phyloP scores from a whole-genome alignment of 2,888 invertebrate genomes.

The Megastigmus dorsalis region DNA sequence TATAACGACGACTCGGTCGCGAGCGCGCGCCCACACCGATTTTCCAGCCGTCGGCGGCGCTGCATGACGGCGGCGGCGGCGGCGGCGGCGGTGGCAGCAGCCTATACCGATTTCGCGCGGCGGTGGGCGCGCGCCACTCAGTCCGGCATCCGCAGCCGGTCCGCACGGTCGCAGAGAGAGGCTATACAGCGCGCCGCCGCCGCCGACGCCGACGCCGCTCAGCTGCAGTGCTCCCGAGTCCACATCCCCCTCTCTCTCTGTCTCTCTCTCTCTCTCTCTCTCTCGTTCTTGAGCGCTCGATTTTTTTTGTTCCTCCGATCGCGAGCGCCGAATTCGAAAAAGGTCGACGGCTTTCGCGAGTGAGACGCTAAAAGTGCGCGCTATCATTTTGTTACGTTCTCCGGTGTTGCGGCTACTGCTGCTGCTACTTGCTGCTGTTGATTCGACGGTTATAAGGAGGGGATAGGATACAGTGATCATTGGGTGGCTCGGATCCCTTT shows the following conservation, averaged over 20 bases:
- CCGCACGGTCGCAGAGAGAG: conserved; percentile 59
- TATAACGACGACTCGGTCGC: too few relatives aligned
- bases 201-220: too few relatives aligned
- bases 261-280: background rate
- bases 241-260: background rate
- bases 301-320: too few relatives aligned
- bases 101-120: conserved; percentile 61
- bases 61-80: conserved; percentile 39
- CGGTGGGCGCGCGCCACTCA: conserved; percentile 45
- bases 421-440: too few relatives aligned
- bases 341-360: too few relatives aligned
- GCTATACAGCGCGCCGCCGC: too few relatives aligned
- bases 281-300: background rate
- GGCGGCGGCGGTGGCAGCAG: conserved; percentile 50
- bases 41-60: conserved; percentile 36
- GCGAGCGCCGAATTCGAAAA: too few relatives aligned
- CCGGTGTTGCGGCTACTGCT: too few relatives aligned
- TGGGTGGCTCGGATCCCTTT: too few relatives aligned
- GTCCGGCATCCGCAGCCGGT: conserved; percentile 63
- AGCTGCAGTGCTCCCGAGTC: too few relatives aligned
- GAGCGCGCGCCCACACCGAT: conserved; percentile 40
- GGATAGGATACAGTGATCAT: background rate
- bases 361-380: background rate
- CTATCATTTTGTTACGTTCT: background rate
- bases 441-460: background rate